Evolutionary conservation across 2,113 vertebrate species (phyloP).

Genomic region (Prunella fulvescens): DNA sequence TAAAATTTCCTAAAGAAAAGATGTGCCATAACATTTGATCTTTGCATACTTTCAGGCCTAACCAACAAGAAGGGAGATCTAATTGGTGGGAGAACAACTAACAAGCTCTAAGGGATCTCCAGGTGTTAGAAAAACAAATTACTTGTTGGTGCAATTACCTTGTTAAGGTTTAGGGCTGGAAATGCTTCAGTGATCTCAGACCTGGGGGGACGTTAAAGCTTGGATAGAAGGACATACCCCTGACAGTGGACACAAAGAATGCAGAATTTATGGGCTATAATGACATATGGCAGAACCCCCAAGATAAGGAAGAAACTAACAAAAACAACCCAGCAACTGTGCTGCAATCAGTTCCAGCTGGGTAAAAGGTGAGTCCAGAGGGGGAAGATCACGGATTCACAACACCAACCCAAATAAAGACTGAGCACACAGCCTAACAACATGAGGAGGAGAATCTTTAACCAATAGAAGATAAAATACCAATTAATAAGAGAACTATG

Average conservation of each 20-base stretch:
- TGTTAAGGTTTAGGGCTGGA: background rate
- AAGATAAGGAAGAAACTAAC: background rate
- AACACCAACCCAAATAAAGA: background rate
- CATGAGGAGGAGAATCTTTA: background rate
- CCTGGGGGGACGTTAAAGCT: background rate
- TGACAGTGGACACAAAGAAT: background rate
- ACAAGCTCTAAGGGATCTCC: background rate
- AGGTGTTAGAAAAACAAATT: background rate
- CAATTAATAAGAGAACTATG: background rate
- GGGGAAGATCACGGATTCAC: background rate
- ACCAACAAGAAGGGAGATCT: background rate
- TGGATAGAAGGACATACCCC: background rate
- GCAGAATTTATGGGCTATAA: background rate
- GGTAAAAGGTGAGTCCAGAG: background rate
- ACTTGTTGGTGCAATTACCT: background rate
- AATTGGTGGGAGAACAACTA: background rate
- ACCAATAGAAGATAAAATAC: accelerated
- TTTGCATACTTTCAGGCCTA: background rate
- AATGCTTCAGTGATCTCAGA: background rate
- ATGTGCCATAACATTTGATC: background rate
- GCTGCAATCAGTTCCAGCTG: background rate
- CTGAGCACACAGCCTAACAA: background rate
- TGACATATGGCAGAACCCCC: background rate
- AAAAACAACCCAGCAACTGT: background rate
- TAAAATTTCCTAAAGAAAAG: background rate